Percentiles rank a stretch among this genome's conserved stretches.
Conservation (phyloP, 2,797 vertebrate species). For the Poeciliopsis turneri region DNA sequence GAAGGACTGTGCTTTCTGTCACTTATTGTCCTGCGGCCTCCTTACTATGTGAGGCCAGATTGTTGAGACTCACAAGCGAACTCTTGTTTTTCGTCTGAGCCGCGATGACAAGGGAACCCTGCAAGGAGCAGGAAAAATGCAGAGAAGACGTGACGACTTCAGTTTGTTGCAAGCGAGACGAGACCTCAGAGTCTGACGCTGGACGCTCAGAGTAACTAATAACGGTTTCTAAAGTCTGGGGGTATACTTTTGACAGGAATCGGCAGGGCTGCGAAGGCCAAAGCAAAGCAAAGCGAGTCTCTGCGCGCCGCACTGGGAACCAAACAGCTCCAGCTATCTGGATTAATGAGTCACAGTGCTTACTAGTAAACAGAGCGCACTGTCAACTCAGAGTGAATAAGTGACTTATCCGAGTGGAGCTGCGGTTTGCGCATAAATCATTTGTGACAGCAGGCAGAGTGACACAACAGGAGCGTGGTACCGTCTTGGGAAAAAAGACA, state of each 20-base stretch:
- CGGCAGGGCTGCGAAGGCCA: not conserved
- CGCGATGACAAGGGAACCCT: slow-evolving; percentile 36
- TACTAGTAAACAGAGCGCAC: slow-evolving; percentile 55
- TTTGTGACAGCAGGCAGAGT: slow-evolving; percentile 1
- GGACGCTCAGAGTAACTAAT: not conserved
- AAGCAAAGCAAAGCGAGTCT: not conserved
- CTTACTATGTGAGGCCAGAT: slow-evolving; percentile 57
- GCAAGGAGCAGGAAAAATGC: slow-evolving; percentile 41
- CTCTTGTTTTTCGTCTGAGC: slow-evolving; percentile 61
- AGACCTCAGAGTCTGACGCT: slow-evolving; percentile 10
- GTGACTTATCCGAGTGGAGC: slow-evolving; percentile 55
- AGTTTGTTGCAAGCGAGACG: slow-evolving; percentile 15
- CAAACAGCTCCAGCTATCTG: slow-evolving; percentile 31
- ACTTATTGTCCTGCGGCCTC: slow-evolving; percentile 52
- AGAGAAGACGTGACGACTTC: slow-evolving; percentile 52
- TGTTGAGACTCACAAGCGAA: slow-evolving; percentile 67
- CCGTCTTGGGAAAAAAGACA: not conserved
- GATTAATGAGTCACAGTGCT: slow-evolving; percentile 56
- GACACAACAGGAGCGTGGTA: slow-evolving; percentile 3
- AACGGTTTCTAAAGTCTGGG: not conserved
- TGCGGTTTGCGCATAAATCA: slow-evolving; percentile 26
- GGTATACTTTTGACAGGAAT: not conserved
- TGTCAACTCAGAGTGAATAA: slow-evolving; percentile 48
- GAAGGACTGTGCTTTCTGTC: slow-evolving; percentile 55
- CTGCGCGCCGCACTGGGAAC: slow-evolving; percentile 5